Conservation (phyloP, 1,140 invertebrate species). For the Drosophila prosaltans region DNA sequence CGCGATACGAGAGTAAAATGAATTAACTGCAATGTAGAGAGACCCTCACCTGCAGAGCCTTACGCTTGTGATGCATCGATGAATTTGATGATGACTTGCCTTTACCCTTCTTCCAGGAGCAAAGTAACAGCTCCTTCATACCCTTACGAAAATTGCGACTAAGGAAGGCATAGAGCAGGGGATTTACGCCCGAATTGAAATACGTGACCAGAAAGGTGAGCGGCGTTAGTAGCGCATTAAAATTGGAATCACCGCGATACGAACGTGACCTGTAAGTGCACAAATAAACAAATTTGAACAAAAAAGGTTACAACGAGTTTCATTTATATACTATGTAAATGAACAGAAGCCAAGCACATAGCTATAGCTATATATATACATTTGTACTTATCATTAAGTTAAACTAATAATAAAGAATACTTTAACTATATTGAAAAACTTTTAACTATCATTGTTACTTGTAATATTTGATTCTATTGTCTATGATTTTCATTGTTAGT, state of each 20-base stretch:
- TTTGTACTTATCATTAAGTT: neutral
- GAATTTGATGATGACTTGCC: conserved; percentile 81
- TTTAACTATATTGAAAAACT: no score
- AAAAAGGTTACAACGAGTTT: conserved; percentile 30
- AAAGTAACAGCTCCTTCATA: conserved; percentile 88
- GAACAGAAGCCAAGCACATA: conserved; percentile 34
- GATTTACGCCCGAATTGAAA: conserved; percentile 93
- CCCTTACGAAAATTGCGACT: conserved; percentile 90
- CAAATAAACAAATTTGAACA: conserved; percentile 28
- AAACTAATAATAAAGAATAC: conserved; percentile 12
- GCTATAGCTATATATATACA: no score
- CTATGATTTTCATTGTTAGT: no score
- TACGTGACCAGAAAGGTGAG: conserved; percentile 93
- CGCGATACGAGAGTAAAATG: neutral
- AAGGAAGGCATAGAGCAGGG: conserved; percentile 92
- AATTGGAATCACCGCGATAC: conserved; percentile 87
- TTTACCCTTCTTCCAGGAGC: conserved; percentile 83
- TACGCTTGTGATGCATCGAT: conserved; percentile 80
- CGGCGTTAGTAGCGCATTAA: conserved; percentile 90
- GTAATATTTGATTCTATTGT: no score
- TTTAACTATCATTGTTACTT: no score
- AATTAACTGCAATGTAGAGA: neutral
- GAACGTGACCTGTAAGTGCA: conserved; percentile 85
- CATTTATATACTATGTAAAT: conserved; percentile 39
- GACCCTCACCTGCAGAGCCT: conserved; percentile 75